Evolutionary conservation across 1,140 invertebrate genomes (phyloP).

Genomic region (Papilio polyxenes): DNA sequence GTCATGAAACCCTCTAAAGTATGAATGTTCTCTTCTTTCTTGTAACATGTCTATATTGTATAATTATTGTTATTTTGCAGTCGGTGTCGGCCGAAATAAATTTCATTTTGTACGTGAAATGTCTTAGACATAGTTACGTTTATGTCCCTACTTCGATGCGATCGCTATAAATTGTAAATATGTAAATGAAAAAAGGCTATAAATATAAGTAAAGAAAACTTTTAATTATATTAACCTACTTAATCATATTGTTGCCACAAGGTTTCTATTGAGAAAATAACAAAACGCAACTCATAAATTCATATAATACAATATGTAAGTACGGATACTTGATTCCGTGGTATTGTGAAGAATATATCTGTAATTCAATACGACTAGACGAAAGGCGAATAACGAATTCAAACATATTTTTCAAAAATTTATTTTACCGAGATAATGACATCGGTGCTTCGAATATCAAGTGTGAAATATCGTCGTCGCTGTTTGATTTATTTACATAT

Average conservation of each 20-base stretch:
- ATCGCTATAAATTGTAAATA: too few species aligned
- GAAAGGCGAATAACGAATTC: constrained; percentile 23
- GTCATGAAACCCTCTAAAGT: too few species aligned
- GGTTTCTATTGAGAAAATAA: background rate
- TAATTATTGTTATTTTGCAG: too few species aligned
- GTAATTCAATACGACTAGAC: background rate
- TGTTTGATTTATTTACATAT: constrained; percentile 27
- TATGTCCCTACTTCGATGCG: too few species aligned
- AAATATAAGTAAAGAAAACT: too few species aligned
- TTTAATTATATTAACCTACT: too few species aligned
- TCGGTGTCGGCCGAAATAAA: too few species aligned
- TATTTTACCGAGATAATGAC: constrained; percentile 38
- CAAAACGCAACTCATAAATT: background rate
- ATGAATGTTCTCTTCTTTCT: too few species aligned
- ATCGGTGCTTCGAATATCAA: constrained; percentile 31
- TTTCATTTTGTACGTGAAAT: too few species aligned
- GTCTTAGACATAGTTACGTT: too few species aligned
- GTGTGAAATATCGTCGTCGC: constrained; percentile 22
- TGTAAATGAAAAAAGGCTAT: too few species aligned
- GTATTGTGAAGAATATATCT: background rate
- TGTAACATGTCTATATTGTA: too few species aligned
- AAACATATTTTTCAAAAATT: constrained; percentile 33
- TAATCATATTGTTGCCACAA: background rate
- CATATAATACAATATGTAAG: background rate
- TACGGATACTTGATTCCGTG: background rate